Conservation (phyloP, 2,113 vertebrate genomes). For the Myotis lucifugus region DNA sequence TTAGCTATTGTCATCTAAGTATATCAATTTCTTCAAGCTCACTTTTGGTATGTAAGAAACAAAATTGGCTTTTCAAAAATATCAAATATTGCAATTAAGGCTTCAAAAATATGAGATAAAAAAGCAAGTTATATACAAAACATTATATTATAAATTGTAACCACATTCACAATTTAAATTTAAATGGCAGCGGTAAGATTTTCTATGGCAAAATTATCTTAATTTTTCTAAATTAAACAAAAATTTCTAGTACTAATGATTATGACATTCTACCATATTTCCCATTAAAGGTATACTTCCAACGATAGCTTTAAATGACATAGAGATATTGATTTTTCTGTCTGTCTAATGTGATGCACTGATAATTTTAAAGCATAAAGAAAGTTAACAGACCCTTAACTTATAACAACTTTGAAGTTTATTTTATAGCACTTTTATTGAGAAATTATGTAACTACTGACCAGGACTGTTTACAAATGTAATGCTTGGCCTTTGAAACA, state of each 20-base stretch:
- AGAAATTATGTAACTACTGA: conserved; percentile 85
- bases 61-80: conserved; percentile 56
- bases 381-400: conserved; percentile 69
- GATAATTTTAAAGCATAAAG: conserved; percentile 61
- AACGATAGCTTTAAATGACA: conserved; percentile 26
- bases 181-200: conserved; percentile 43
- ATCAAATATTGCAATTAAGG: conserved; percentile 18
- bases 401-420: conserved; percentile 86
- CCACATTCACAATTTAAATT: conserved; percentile 51
- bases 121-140: conserved; percentile 61
- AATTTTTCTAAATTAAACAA: conserved; percentile 56
- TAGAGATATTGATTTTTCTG: neutral
- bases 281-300: conserved; percentile 25
- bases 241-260: conserved; percentile 56
- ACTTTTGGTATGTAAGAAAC: conserved; percentile 53
- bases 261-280: conserved; percentile 35
- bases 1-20: conserved; percentile 28
- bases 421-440: conserved; percentile 88
- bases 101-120: conserved; percentile 57
- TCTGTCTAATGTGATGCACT: conserved; percentile 5
- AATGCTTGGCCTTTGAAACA: conserved; percentile 84
- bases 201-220: conserved; percentile 57
- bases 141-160: conserved; percentile 39
- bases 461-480: conserved; percentile 86
- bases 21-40: conserved; percentile 25